Base-by-base conservation (phyloP, 2,888 invertebrate genomes). In the Anorthoa munda region DNA sequence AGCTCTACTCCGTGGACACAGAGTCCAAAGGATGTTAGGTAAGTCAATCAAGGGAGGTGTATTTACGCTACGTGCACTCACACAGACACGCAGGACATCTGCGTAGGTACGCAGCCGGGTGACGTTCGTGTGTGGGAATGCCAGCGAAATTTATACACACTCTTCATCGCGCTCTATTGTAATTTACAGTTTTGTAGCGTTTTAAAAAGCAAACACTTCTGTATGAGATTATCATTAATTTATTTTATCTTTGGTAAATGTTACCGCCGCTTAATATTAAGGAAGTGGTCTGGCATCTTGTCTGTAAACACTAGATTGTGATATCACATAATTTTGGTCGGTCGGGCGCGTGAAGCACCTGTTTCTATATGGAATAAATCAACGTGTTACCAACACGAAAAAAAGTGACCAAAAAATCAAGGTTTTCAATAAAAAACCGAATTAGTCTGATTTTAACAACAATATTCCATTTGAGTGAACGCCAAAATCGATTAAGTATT, bases 111-210 rank as follows among this genome's bases (percentile, higher is more conserved):
- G 88, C 86, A 75, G 72, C 46, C 69, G 74, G 81, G 78, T 88
- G 90, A 88, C 88, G 92, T 87, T 89, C 87, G 91, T 94, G 96
- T 95, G 95, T 94, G 95, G 90, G 94, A 93, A 93, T 92, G 93
- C 92, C 92, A 94, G 95, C 94, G 95, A 95, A 95, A 96, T 96
- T 95, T 95, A 95, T 88, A 95, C 92, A 92, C 92, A 91, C 86
- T 94, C 94, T 91, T 93, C 94, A 94, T 94, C 92, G 92, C 91
- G 92, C 89, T 93, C 92, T 86, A 89, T 90, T 91, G 93, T 94
- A 94, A 94, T 95, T 94, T 94, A 94, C 93, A 92, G 93, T 93
- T 94, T 94, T 94, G 94, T 94, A 94, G 91, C 91, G 90, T 93
- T 93, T 94, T 93, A 92, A 91, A 93, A 92, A 93, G 92, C 92